A percentile compares a stretch with the other conserved stretches of the same genome.
Evolutionary conservation across 37 sponge, comb jelly and placozoan species (phyloP).

Genomic region (Corticium candelabrum): DNA sequence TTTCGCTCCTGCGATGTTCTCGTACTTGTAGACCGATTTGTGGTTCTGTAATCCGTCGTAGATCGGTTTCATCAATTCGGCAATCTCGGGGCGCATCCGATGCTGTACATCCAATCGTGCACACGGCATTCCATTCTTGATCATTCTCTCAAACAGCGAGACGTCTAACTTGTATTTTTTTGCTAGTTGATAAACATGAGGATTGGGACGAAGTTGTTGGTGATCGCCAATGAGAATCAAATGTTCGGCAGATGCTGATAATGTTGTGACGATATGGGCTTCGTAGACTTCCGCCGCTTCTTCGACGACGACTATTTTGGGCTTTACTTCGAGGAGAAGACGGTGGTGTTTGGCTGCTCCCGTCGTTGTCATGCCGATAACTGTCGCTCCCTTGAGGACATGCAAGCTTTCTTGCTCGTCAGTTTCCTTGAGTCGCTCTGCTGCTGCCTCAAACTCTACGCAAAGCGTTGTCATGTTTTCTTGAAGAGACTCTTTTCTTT

Average conservation of each 20-base stretch:
- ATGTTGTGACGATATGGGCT: constrained; percentile 70
- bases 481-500: not conserved
- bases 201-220: constrained; percentile 82
- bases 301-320: constrained; percentile 83
- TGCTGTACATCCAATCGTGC: constrained; percentile 70
- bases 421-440: not conserved
- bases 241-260: constrained; percentile 63
- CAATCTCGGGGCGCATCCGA: constrained; percentile 85
- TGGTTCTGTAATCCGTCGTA: constrained; percentile 26
- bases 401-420: not conserved
- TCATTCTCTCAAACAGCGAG: constrained; percentile 78
- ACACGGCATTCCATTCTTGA: constrained; percentile 52
- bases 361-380: constrained; percentile 87
- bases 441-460: not conserved
- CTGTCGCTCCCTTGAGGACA: constrained; percentile 17
- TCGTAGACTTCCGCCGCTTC: constrained; percentile 94
- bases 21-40: constrained; percentile 26
- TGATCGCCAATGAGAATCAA: constrained; percentile 96
- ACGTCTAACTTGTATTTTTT: constrained; percentile 68
- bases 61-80: constrained; percentile 23
- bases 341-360: constrained; percentile 83
- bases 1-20: constrained; percentile 33
- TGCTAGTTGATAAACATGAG: constrained; percentile 58
- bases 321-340: constrained; percentile 49
- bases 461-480: not conserved